Base-by-base conservation (phyloP, 2,797 vertebrate genomes). In the Geotrypetes seraphini region DNA sequence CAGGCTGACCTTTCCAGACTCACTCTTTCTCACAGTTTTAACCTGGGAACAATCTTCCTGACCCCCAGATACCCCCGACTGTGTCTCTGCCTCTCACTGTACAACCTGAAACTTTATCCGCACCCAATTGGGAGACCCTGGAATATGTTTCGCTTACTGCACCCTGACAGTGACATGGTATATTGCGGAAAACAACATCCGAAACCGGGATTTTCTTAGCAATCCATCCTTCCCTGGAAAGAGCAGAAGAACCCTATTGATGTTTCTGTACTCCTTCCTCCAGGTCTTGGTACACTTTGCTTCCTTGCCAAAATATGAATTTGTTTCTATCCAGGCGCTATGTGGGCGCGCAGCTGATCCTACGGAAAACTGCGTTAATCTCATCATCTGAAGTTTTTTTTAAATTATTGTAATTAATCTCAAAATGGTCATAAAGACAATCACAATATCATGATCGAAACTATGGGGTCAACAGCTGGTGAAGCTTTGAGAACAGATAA, bases 1-100 rank as follows among this genome's bases (percentile, higher is more conserved):
- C 71, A 63, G 33, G 66, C 44, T 45, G 61, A 57, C 47, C 63
- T 67, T 64, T 25, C 25, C 5, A 12, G 35, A 19, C 10, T 41
- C 3, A 1, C 8, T 33, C 17, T 24, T 53, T 16, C 29, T 24
- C 5, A 1, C 13, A 11, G 31, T 16, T 20, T 18, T 5, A 1
- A 11, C 26, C 16, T 27, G 32, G 33, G 12, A 12, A 7, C n/a
- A 22, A 5, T 23, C 5, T 5, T 2, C 0, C 8, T 2, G 13
- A 35, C 26, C 35, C 1, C 1, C 6, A 1, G 1, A 3, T 1
- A 3, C 7, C 15, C 10, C 4, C 25, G 29, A 30, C 3, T 34
- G 31, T 12, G n/a, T 20, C 26, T 51, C 32, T 42, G 21, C 18
- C 25, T 31, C 12, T 20, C 12, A 3, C 5, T 7, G 34, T 30